These are phyloP conservation scores for Phragmatobia fuliginosa DNA, from an alignment of 2,888 invertebrate genomes.

Conservation along the genomic window DNA sequence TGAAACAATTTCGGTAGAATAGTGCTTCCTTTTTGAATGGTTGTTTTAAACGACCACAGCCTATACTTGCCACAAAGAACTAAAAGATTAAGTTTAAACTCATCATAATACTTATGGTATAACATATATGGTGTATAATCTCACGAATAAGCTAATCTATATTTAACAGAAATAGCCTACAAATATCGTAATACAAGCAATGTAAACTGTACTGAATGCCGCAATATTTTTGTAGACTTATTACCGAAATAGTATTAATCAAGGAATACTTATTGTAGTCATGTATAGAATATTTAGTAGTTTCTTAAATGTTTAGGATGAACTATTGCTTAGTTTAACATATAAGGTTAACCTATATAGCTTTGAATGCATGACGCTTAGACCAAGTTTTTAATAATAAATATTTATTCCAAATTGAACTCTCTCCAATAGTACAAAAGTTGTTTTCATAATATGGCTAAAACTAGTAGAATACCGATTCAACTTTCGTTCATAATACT, in stretches of 20 bases:
- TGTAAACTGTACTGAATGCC: conserved; percentile 11
- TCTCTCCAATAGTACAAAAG: too few relatives aligned
- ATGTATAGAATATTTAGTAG: not conserved
- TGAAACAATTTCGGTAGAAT: not conserved
- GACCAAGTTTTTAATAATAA: not conserved
- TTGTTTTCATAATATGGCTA: too few relatives aligned
- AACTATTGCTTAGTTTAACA: not conserved
- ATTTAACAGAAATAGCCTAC: conserved; percentile 7
- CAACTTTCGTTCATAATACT: too few relatives aligned
- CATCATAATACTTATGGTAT: too few relatives aligned
- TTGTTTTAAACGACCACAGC: not conserved
- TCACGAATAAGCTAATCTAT: conserved; percentile 8
- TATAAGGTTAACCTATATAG: not conserved
- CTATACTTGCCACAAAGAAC: not conserved
- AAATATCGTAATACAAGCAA: not conserved
- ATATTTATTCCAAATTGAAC: too few relatives aligned
- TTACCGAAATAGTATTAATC: conserved; percentile 14
- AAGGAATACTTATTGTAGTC: conserved; percentile 13
- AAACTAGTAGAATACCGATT: too few relatives aligned
- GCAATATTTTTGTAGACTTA: conserved; percentile 42
- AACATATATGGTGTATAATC: not conserved
- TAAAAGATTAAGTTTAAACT: not conserved
- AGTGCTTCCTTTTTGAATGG: not conserved
- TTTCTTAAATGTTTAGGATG: not conserved
- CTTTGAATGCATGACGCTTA: not conserved